Conservation (phyloP, 2,797 vertebrate genomes). For the Channallabes apus region DNA sequence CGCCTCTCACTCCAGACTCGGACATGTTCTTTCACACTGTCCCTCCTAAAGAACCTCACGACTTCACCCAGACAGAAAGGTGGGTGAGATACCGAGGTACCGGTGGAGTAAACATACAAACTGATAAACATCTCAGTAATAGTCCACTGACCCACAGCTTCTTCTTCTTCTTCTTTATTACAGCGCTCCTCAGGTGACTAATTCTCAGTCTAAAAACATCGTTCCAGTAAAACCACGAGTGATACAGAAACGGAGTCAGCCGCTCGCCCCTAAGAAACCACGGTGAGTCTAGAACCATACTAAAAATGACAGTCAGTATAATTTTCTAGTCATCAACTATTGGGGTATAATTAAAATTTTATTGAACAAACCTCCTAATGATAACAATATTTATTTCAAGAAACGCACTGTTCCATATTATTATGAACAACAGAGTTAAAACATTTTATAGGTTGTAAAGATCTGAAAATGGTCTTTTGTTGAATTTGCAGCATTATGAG, state of each 20-base stretch:
- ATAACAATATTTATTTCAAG: no score
- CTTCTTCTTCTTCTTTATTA: not conserved
- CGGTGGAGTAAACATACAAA: not conserved
- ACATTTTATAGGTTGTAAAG: no score
- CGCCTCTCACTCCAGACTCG: not conserved
- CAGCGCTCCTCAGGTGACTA: not conserved
- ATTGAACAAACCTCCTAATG: no score
- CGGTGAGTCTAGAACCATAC: conserved; percentile 23
- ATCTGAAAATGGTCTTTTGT: no score
- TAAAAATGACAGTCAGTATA: no score
- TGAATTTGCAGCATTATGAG: no score
- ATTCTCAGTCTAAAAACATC: not conserved
- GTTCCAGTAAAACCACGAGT: not conserved
- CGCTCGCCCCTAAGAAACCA: conserved; percentile 40
- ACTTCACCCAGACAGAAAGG: not conserved
- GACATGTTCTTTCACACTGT: not conserved
- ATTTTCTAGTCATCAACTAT: no score
- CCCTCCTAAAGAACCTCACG: not conserved
- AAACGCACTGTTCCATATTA: no score
- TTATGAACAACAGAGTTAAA: no score
- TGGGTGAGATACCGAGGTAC: not conserved
- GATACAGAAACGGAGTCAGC: not conserved
- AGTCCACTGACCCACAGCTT: not conserved
- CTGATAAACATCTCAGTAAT: not conserved
- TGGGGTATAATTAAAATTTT: no score